Conservation (phyloP, 2,797 vertebrate genomes). For the Karalla daura region DNA sequence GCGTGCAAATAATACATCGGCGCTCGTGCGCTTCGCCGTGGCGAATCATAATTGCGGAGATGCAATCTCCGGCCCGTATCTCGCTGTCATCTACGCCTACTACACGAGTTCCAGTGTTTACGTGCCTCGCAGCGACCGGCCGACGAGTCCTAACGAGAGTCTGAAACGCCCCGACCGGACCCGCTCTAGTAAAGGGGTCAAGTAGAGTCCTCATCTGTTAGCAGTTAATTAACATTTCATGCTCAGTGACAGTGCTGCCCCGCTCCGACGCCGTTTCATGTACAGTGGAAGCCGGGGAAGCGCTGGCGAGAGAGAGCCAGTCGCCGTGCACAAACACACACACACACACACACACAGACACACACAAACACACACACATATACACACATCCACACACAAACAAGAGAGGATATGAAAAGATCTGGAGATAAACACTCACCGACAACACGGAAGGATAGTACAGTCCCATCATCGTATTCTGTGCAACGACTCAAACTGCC, state of each 20-base stretch:
- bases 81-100: constrained; percentile 45
- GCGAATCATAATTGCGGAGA: constrained; percentile 48
- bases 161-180: constrained; percentile 60
- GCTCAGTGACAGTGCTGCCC: constrained; percentile 61
- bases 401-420: constrained; percentile 47
- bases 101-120: constrained; percentile 38
- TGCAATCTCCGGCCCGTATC: constrained; percentile 50
- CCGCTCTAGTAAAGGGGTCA: constrained; percentile 67
- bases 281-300: constrained; percentile 40
- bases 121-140: constrained; percentile 28
- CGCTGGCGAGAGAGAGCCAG: constrained; percentile 4
- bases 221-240: constrained; percentile 73
- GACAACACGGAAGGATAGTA: constrained; percentile 85
- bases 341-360: too few relatives aligned
- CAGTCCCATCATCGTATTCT: constrained; percentile 87
- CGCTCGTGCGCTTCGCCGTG: constrained; percentile 38
- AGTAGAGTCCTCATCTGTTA: constrained; percentile 70
- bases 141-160: constrained; percentile 40
- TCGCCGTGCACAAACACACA: constrained; percentile 3
- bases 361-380: too few relatives aligned
- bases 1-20: constrained; percentile 52
- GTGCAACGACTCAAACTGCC: constrained; percentile 75
- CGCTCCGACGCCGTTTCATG: constrained; percentile 35
- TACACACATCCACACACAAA: too few relatives aligned
- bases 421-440: constrained; percentile 79